Conservation (phyloP, 2,113 vertebrate genomes). For the Rhabdomys dilectus region DNA sequence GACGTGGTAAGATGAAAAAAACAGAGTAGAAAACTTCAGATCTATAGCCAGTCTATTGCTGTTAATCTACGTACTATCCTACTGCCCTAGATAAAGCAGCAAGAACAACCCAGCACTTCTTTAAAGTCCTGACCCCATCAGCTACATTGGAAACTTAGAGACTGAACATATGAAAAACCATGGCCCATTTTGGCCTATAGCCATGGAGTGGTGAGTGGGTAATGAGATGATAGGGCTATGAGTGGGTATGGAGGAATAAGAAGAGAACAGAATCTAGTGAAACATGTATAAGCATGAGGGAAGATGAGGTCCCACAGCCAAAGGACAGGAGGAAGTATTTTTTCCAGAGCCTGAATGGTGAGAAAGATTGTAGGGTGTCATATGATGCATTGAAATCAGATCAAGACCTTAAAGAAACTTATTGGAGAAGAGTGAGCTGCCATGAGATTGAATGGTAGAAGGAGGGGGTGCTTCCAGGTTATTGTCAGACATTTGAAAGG, state of each 20-base stretch:
- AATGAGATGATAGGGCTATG: background rate
- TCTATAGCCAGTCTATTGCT: background rate
- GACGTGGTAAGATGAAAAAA: background rate
- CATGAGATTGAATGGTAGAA: background rate
- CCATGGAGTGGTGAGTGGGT: background rate
- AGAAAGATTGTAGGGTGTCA: background rate
- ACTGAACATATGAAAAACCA: background rate
- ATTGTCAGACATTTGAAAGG: background rate
- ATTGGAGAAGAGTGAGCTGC: background rate
- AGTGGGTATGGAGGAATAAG: background rate
- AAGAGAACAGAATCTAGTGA: background rate
- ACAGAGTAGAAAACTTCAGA: background rate
- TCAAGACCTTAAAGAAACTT: background rate
- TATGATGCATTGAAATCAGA: background rate
- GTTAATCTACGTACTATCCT: background rate
- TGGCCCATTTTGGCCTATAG: background rate
- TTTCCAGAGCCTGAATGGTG: background rate
- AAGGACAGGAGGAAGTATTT: background rate
- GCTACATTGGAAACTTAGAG: background rate
- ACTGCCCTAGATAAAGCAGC: background rate
- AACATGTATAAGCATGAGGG: background rate
- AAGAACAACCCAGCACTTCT: background rate
- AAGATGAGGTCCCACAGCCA: background rate
- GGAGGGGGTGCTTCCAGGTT: background rate
- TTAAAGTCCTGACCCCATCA: background rate